Base-by-base conservation (phyloP, 2,888 invertebrate species). In the Cephus nigrinus region DNA sequence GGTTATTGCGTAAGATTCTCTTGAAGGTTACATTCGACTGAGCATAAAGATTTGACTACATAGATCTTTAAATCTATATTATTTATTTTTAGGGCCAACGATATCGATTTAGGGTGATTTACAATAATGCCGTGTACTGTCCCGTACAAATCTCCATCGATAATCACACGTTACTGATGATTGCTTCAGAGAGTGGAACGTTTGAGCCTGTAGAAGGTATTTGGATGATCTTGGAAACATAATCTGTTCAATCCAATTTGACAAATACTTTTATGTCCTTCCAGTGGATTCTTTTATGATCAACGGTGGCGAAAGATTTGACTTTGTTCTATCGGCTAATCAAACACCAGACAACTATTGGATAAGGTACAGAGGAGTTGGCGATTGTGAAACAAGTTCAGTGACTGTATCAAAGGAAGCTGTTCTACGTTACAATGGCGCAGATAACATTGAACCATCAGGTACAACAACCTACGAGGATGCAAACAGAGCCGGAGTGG, bases 271-370 rank as follows among this genome's bases (percentile, higher is more conserved):
- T 69, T 36, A 69, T 40, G 34, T 79, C 12, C 35, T 75, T 75
- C 15, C 68, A 87, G 90, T 89, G 35, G 90, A 92, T 71, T 86
- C 90, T 0, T 82, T 91, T 35, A 88, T 92, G 35, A 89, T 92
- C 78, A 92, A 91, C 81, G 92, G 92, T 23, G 93, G 93, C 3
- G 93, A 93, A 81, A 85, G 93, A 77, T 93, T 90, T 86, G 93
- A 93, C 82, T 91, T 93, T 76, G 90, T 93, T 55, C 78, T 93
- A 9, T 81, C 84, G 15, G 91, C 92, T 9, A 84, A 89, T 79
- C 89, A 91, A 77, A 81, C 82, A 4, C 79, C 86, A 23, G 90
- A 85, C 3, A 91, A 92, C 76, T 93, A 93, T 83, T 92, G 92
- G 92, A 90, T 93, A 73, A 87, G 92, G 75, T 91, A 92, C 68